Conservation (phyloP, 2,888 invertebrate genomes). For the Oxystoma pomonae region DNA sequence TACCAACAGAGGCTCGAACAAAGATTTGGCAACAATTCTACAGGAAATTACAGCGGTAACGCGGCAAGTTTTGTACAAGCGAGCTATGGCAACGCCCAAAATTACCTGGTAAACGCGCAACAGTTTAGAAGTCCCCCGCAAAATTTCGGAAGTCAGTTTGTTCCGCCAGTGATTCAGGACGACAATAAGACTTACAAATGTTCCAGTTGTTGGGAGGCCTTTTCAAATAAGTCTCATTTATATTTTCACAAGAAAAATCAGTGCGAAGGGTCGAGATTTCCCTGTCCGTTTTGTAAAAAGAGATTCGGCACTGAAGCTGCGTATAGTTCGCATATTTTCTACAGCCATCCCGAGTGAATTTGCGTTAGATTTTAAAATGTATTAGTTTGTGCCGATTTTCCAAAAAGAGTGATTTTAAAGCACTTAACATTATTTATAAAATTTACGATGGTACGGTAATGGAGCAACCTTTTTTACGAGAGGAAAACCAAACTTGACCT, state of each 20-base stretch:
- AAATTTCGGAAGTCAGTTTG: background rate
- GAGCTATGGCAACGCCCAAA: slow-evolving; percentile 3
- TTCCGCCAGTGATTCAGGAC: slow-evolving; percentile 19
- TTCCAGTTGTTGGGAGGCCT: slow-evolving; percentile 45
- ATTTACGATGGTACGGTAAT: too few relatives aligned
- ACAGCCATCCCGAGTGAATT: slow-evolving; percentile 47
- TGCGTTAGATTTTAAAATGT: too few relatives aligned
- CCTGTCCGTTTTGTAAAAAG: slow-evolving; percentile 48
- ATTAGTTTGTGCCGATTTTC: too few relatives aligned
- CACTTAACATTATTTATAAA: too few relatives aligned
- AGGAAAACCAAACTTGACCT: slow-evolving; percentile 41
- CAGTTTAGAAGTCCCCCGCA: background rate
- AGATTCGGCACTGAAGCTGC: slow-evolving; percentile 47
- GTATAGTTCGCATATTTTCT: slow-evolving; percentile 49
- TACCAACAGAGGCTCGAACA: background rate
- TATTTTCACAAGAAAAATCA: slow-evolving; percentile 49
- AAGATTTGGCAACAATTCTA: background rate
- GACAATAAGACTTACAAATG: slow-evolving; percentile 42
- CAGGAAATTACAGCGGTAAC: background rate
- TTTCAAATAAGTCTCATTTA: slow-evolving; percentile 46
- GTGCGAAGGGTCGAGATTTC: slow-evolving; percentile 46
- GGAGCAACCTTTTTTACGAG: too few relatives aligned
- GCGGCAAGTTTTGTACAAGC: background rate
- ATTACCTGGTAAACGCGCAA: slow-evolving; percentile 6
- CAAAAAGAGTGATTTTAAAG: too few relatives aligned